phyloP scores from a whole-genome alignment of 2,888 invertebrate genomes.

The Abrostola triplasia region DNA sequence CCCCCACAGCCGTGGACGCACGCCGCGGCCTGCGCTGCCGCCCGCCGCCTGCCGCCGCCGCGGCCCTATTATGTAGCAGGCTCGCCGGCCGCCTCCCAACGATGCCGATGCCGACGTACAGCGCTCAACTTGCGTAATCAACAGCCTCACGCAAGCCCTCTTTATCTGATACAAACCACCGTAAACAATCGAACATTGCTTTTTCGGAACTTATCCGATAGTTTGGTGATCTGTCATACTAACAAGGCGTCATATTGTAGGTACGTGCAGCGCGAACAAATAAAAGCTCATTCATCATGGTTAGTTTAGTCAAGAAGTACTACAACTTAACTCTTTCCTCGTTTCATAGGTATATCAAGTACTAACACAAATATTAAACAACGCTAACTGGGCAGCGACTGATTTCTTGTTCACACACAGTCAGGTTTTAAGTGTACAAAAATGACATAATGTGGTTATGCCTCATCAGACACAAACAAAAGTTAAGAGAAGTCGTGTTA shows the following conservation, averaged over 20 bases:
- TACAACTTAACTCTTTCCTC: constrained; percentile 26
- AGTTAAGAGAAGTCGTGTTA: constrained; percentile 32
- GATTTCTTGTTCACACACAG: constrained; percentile 40
- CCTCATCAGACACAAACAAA: constrained; percentile 44
- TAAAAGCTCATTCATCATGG: constrained; percentile 39
- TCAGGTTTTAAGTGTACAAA: constrained; percentile 39
- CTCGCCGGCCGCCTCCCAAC: constrained; percentile 28
- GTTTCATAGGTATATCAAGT: constrained; percentile 24
- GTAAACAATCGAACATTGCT: constrained; percentile 28
- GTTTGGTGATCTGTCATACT: constrained; percentile 29
- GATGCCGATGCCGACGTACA: constrained; percentile 31
- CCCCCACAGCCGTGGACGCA: constrained; percentile 53
- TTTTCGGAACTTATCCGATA: constrained; percentile 17
- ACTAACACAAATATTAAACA: constrained; percentile 41
- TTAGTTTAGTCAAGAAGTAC: constrained; percentile 16
- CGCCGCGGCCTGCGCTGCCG: constrained; percentile 16
- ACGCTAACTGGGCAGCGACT: constrained; percentile 24
- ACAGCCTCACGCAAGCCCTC: constrained; percentile 23
- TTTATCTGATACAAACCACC: constrained; percentile 26
- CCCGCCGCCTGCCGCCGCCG: constrained; percentile 5
- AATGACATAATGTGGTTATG: constrained; percentile 49
- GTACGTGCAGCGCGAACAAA: constrained; percentile 35
- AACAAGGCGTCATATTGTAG: constrained; percentile 33
- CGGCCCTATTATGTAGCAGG: constrained; percentile 31
- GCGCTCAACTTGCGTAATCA: constrained; percentile 37